Evolutionary conservation across 2,888 invertebrate genomes (phyloP), one percentile per base, ranked within the genome.

Genomic region (Leptopilina drosophilae): DNA sequence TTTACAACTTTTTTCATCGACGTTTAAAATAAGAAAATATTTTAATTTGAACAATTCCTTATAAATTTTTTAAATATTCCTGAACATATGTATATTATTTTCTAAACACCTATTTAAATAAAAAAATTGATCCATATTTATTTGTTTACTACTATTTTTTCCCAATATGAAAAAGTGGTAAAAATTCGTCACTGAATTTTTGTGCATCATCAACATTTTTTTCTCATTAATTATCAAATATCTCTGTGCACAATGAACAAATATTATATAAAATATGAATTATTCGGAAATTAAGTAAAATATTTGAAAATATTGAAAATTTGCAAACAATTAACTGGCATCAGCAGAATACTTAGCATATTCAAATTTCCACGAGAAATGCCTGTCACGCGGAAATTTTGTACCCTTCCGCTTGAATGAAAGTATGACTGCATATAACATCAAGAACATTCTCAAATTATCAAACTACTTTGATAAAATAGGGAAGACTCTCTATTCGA

Each of bases 331-430:
- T 20, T 33, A 20, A 49, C 53, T 53, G 53, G 7, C 26, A 69
- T 69, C 69, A 69, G 69, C 49, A 20, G 12, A 69, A 69, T 53
- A 26, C 49, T 69, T 53, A 12, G 26, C 26, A 46, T 69, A 69
- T 69, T 69, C 53, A 69, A 69, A 26, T 26, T 20, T 11, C 33
- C 8, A 26, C 12, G 20, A 9, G 14, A 49, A 26, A 26, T 49
- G 26, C 20, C 53, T 53, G 26, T 69, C 69, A 49, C 46, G 20
- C 14, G 49, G 20, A 14, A 69, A 33, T 26, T 69, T 53, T 26
- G 5, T 26, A 14, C 69, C 20, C 69, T 20, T 53, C 12, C 26
- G 69, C 12, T 49, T 69, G 26, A 14, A 20, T 53, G 49, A 69
- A 53, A 69, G 49, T 53, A 69, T 46, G 49, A 53, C 14, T 49